Evolutionary conservation across 2,797 vertebrate genomes (phyloP).

Genomic region (Hemitrygon akajei): DNA sequence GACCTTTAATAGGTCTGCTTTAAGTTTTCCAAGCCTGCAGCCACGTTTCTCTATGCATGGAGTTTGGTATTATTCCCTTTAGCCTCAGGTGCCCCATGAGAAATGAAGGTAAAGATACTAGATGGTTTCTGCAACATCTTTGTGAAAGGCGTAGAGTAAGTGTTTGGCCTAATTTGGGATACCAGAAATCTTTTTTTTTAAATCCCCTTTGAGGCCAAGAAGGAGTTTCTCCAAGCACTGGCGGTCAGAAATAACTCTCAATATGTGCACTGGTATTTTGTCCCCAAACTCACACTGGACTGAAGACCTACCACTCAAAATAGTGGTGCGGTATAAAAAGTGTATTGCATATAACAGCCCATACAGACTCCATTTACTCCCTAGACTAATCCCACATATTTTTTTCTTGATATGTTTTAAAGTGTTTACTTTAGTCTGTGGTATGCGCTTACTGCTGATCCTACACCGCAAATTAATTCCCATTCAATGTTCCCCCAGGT

Average conservation of each 20-base stretch:
- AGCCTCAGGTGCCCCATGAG: neutral
- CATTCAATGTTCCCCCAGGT: neutral
- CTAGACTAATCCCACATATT: constrained; percentile 8
- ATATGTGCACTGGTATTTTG: neutral
- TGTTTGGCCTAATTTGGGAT: neutral
- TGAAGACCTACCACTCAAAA: neutral
- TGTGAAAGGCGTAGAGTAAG: neutral
- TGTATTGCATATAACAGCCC: neutral
- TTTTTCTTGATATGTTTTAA: constrained; percentile 9
- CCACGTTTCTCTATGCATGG: too few relatives aligned
- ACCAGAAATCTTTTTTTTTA: neutral
- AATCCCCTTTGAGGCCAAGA: neutral
- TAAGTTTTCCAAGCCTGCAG: neutral
- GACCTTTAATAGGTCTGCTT: neutral
- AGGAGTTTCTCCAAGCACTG: neutral
- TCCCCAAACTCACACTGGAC: neutral
- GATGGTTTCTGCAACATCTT: neutral
- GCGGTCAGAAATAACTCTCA: neutral
- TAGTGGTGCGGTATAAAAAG: neutral
- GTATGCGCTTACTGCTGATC: neutral
- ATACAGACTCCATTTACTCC: neutral
- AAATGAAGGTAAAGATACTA: neutral
- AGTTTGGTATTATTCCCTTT: neutral
- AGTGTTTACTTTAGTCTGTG: neutral
- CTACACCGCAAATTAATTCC: neutral